A percentile compares a stretch with the other conserved stretches of the same genome.
Evolutionary conservation across 2,797 vertebrate species (phyloP).

Genomic region (Hypotaenidia okinawae): DNA sequence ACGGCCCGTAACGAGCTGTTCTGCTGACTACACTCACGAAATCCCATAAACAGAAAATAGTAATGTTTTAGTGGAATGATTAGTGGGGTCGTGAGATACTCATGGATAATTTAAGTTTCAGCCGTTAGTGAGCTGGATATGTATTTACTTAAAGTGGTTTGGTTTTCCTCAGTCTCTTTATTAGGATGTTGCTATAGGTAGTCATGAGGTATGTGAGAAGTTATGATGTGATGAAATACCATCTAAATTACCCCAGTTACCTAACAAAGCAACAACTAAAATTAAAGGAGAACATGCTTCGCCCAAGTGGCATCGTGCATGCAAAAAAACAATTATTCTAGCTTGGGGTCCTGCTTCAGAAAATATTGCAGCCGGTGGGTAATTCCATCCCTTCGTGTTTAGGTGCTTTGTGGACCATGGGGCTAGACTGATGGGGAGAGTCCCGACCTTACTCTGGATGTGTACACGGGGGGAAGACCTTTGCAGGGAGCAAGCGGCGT

Average conservation of each 20-base stretch:
- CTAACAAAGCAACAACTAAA: not conserved
- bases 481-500: accelerated
- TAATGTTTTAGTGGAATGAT: not conserved
- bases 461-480: not conserved
- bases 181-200: not conserved
- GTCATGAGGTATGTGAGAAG: not conserved
- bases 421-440: not conserved
- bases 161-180: not conserved
- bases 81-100: slow-evolving; percentile 13
- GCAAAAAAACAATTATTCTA: not conserved
- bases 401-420: not conserved
- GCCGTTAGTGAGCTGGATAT: slow-evolving; percentile 21
- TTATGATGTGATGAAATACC: slow-evolving; percentile 18
- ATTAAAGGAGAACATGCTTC: not conserved
- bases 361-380: accelerated
- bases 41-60: not conserved
- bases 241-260: not conserved
- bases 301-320: not conserved
- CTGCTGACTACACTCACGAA: not conserved
- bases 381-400: not conserved
- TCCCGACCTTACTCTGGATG: not conserved
- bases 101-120: slow-evolving; percentile 26
- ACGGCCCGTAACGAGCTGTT: not conserved
- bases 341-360: not conserved
- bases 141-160: slow-evolving; percentile 12